phyloP scores from a whole-genome alignment of 2,113 vertebrate species.

The Pterocles gutturalis region DNA sequence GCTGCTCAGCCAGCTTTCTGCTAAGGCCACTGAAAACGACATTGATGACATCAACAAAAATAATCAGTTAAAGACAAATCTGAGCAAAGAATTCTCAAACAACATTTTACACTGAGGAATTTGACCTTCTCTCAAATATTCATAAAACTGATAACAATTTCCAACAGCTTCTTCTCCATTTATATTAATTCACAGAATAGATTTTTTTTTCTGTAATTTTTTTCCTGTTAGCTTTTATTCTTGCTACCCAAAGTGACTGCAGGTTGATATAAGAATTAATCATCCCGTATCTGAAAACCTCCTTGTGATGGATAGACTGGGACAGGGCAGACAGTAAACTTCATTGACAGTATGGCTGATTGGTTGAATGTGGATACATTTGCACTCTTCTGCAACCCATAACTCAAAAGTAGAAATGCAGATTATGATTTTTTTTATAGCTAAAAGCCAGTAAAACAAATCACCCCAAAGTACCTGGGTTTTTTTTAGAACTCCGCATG shows the following conservation, averaged over 20 bases:
- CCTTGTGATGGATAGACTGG: neutral
- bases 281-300: neutral
- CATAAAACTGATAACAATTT: neutral
- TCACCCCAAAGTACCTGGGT: neutral
- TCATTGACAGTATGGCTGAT: neutral
- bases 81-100: neutral
- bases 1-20: slow-evolving; percentile 41
- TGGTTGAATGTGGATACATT: neutral
- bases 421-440: neutral
- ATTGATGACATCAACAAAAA: slow-evolving; percentile 15
- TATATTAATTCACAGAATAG: neutral
- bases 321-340: neutral
- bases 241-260: neutral
- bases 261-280: neutral
- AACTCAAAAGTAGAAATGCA: neutral
- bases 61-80: neutral
- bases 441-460: neutral
- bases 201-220: neutral
- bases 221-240: neutral
- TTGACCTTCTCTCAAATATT: neutral
- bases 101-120: neutral
- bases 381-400: neutral
- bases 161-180: neutral
- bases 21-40: slow-evolving; percentile 26
- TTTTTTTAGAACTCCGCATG: neutral